Percentiles rank a stretch among this genome's conserved stretches.
phyloP scores from a whole-genome alignment of 2,888 invertebrate genomes.

The Alloscopus bannaensis region DNA sequence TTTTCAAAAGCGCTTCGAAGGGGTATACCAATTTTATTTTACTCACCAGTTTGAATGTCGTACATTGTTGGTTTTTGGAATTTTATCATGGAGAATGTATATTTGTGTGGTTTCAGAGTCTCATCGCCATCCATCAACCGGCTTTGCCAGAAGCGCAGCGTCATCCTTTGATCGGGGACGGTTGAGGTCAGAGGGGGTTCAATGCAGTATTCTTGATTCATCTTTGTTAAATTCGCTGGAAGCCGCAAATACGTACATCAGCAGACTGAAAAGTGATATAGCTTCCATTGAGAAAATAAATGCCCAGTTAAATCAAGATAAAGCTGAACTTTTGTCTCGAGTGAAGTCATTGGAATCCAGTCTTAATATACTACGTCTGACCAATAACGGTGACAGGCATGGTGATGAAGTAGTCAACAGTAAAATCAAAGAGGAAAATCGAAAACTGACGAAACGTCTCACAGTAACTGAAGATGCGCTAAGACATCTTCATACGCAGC shows the following conservation, averaged over 20 bases:
- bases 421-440: constrained; percentile 57
- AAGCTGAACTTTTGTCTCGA: constrained; percentile 39
- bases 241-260: constrained; percentile 43
- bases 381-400: constrained; percentile 23
- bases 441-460: constrained; percentile 56
- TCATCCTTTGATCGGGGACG: too few relatives aligned
- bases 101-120: too few relatives aligned
- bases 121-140: too few relatives aligned
- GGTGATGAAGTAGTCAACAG: neutral
- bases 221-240: constrained; percentile 33
- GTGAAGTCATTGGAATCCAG: constrained; percentile 54
- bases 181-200: constrained; percentile 44
- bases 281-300: constrained; percentile 43
- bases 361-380: constrained; percentile 41
- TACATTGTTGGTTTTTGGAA: too few relatives aligned
- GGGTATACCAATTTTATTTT: too few relatives aligned
- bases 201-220: constrained; percentile 51
- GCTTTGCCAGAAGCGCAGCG: too few relatives aligned
- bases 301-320: constrained; percentile 40
- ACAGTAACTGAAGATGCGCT: constrained; percentile 68
- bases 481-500: constrained; percentile 66
- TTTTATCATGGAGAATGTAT: too few relatives aligned
- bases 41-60: too few relatives aligned
- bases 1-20: too few relatives aligned
- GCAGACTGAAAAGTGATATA: constrained; percentile 47